Evolutionary conservation across 2,888 invertebrate genomes (phyloP).

Genomic region (Drosophila monieri): DNA sequence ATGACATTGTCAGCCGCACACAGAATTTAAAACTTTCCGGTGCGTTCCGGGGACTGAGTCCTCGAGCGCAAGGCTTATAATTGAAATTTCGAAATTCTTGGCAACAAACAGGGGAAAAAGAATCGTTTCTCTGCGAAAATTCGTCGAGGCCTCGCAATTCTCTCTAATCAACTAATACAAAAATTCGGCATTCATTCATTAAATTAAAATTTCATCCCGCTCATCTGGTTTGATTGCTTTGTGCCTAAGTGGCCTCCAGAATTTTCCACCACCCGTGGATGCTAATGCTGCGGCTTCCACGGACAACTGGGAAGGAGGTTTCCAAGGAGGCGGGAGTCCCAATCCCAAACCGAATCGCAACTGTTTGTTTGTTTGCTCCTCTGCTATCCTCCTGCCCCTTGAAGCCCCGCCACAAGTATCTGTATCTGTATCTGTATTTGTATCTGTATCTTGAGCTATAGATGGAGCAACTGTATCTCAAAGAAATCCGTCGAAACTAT

Average conservation of each 20-base stretch:
- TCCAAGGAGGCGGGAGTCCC: constrained; percentile 19
- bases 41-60: neutral
- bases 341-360: constrained; percentile 71
- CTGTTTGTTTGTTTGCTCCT: constrained; percentile 64
- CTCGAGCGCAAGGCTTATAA: constrained; percentile 49
- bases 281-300: constrained; percentile 22
- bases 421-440: constrained; percentile 39
- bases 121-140: neutral
- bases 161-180: constrained; percentile 72
- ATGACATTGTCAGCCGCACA: constrained; percentile 74
- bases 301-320: constrained; percentile 24
- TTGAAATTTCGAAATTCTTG: constrained; percentile 61
- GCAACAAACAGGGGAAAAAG: neutral
- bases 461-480: constrained; percentile 7
- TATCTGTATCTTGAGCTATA: constrained; percentile 20
- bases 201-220: constrained; percentile 78
- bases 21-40: constrained; percentile 63
- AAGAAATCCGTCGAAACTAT: constrained; percentile 62
- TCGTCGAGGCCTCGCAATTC: constrained; percentile 28
- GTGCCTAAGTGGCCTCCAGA: constrained; percentile 66
- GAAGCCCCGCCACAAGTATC: constrained; percentile 30
- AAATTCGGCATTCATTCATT: constrained; percentile 72
- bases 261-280: neutral
- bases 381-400: constrained; percentile 42
- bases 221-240: constrained; percentile 76